phyloP scores from a whole-genome alignment of 2,797 vertebrate genomes.

The Corythornis leucogaster region DNA sequence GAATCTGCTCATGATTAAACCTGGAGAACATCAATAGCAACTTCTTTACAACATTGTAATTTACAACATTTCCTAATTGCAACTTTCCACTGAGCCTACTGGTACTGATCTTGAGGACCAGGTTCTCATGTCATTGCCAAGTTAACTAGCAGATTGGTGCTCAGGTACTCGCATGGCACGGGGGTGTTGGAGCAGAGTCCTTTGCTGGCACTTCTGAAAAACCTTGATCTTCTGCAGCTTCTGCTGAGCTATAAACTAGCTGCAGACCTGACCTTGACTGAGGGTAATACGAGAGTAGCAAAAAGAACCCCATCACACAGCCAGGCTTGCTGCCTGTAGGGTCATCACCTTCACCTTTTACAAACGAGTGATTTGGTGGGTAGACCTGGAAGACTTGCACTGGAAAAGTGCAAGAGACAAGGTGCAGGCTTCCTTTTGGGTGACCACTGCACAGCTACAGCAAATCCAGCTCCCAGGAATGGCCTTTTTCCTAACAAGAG shows the following conservation, averaged over 20 bases:
- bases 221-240: not conserved
- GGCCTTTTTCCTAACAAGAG: slow-evolving; percentile 3
- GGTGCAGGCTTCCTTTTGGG: not conserved
- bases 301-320: not conserved
- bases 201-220: not conserved
- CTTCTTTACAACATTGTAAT: not conserved
- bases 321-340: not conserved
- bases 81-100: not conserved
- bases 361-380: not conserved
- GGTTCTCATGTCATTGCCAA: not conserved
- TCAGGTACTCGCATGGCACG: fast-evolving
- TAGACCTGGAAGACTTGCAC: not conserved
- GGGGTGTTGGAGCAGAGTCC: not conserved
- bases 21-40: not conserved
- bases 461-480: not conserved
- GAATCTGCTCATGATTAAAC: not conserved
- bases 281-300: fast-evolving
- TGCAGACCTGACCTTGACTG: not conserved
- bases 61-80: not conserved
- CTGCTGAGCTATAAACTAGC: not conserved
- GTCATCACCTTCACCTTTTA: not conserved
- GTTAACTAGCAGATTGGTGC: not conserved
- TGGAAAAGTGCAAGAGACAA: slow-evolving; percentile 1
- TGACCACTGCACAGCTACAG: not conserved
- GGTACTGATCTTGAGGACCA: not conserved